Evolutionary conservation across 2,113 vertebrate species (phyloP).

Genomic region (Tupaia chinensis): DNA sequence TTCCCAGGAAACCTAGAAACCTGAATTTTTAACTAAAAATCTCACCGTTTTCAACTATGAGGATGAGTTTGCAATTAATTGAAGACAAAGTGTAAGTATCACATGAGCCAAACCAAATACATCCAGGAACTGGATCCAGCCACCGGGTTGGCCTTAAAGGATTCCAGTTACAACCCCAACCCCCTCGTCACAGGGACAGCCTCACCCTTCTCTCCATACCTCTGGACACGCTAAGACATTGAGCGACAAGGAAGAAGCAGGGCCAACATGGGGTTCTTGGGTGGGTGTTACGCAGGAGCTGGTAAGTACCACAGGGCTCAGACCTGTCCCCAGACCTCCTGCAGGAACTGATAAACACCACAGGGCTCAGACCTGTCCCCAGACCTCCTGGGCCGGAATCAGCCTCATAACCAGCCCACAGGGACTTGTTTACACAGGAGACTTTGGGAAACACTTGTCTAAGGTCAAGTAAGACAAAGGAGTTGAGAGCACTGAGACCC

Average conservation of each 20-base stretch:
- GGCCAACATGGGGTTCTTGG: accelerated
- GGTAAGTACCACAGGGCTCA: accelerated
- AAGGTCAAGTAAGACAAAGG: not conserved
- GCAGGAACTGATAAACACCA: accelerated
- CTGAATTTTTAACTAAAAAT: not conserved
- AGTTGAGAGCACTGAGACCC: accelerated
- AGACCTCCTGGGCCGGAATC: accelerated
- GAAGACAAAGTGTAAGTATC: not conserved
- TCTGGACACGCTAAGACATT: too few species aligned
- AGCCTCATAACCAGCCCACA: accelerated
- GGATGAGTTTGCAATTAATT: not conserved
- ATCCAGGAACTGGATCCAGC: not conserved
- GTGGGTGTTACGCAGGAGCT: too few species aligned
- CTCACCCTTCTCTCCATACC: not conserved
- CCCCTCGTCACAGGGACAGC: accelerated
- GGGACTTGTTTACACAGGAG: not conserved
- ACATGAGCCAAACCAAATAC: not conserved
- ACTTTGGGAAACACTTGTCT: not conserved
- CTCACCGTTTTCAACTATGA: not conserved
- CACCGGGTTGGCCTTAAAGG: not conserved
- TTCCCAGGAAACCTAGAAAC: not conserved
- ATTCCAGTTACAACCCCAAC: not conserved
- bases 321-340: not conserved
- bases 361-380: accelerated
- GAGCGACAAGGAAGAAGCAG: not conserved